Evolutionary conservation across 2,888 invertebrate species (phyloP), one percentile per base, ranked within the genome.

Genomic region (Dysmachus trigonus): DNA sequence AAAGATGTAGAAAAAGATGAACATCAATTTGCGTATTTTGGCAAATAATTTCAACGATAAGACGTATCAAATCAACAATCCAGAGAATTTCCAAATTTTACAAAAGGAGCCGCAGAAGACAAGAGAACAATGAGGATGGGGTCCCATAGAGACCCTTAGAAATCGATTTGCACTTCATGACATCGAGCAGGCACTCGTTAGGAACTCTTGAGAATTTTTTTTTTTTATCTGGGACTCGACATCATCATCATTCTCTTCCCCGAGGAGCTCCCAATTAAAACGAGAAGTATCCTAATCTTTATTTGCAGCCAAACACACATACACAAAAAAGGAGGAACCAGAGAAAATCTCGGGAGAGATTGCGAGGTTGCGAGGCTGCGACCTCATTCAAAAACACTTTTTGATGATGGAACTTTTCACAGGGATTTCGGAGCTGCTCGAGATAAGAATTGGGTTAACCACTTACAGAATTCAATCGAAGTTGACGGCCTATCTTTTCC

Each of bases 361-460:
- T 33, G 33, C 33, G 33, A 33, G n/a, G 7, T 47, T 47, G 27
- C 13, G 8, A 30, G 77, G 30, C 22, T 77, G 35, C 47, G 47
- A 47, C 77, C 41, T 77, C 47, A 77, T 77, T 51, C 77, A 77
- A 77, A 77, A 77, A 62, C 47, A 77, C 41, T 77, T 76, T n/a
- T 77, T 41, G 62, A 62, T 51, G 77, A 77, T 51, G 27, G 47
- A 77, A 77, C 77, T 77, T 77, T 77, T 77, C 35, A 41, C 27
- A 22, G 27, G 47, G n/a, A n/a, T 62, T 22, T 62, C 38, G 10
- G 47, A 41, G 77, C 35, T 47, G 47, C 30, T 77, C 30, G 47
- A 77, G 77, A 77, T 77, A 77, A 77, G 77, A 77, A 77, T 77
- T 77, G 77, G 77, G 77, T 77, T 77, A 77, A 77, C 77, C 77